Base-by-base conservation (phyloP, 2,888 invertebrate species). In the Sphecodes monilicornis region DNA sequence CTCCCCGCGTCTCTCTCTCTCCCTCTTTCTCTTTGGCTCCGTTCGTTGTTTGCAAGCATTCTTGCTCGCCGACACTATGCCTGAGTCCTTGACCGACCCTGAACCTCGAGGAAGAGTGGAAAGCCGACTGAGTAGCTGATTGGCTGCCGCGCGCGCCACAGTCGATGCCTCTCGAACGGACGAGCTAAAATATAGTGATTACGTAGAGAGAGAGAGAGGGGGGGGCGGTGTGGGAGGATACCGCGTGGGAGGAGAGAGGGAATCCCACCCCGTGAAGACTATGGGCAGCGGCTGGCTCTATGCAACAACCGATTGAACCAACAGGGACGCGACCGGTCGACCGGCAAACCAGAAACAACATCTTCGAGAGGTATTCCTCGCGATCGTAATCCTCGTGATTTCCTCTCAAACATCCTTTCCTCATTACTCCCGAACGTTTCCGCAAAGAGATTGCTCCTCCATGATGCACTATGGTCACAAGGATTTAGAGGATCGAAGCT, bases 11-110 rank as follows among this genome's bases (percentile, higher is more conserved):
- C 26, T 57, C 26, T 57, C 26, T 26, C 4, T 57, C 54, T 26
- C 4, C 11, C 57, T 13, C 57, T 26, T 1, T 69, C 50, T 70
- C 71, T 60, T 0, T 2, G 6, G 18, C 64, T 32, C 69, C 29
- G 60, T 26, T 57, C 57, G 60, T 64, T 64, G 60, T 64, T 64
- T 64, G 60, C 60, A 29, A 29, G 29, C 78, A 36, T 77, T 75
- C 72, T 73, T 68, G 70, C 66, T 57, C 68, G 50, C 70, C 84
- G 85, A 75, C 82, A 82, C 84, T 70, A 69, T 46, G 88, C 87
- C 46, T 46, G 92, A 94, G 94, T 94, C 94, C 94, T 94, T 94
- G 94, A 94, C 94, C 94, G 94, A 93, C 94, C 94, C 93, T 94
- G 94, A 94, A 94, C 94, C 94, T 89, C 88, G 86, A 89, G 91